Evolutionary conservation across 2,888 invertebrate species (phyloP).

Genomic region (Dynastes tityus): DNA sequence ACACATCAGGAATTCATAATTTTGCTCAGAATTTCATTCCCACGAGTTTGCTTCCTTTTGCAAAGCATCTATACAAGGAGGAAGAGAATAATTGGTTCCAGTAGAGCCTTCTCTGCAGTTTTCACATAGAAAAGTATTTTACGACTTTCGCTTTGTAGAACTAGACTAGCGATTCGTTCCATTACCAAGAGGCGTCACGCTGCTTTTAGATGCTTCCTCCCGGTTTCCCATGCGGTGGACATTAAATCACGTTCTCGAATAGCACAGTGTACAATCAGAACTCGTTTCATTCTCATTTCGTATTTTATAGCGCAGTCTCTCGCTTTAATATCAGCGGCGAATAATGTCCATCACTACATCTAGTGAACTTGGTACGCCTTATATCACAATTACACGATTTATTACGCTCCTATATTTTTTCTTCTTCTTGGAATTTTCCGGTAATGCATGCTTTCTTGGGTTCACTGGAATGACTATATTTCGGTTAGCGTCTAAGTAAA

Average conservation of each 20-base stretch:
- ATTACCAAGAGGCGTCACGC: conserved; percentile 14
- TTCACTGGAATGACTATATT: too few species aligned
- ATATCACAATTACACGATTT: background rate
- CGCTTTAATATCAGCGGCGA: conserved; percentile 12
- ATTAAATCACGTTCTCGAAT: conserved; percentile 24
- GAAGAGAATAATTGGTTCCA: conserved; percentile 1
- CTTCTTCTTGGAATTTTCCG: too few species aligned
- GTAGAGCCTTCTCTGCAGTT: background rate
- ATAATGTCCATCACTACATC: background rate
- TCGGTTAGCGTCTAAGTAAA: too few species aligned
- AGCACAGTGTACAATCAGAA: conserved; percentile 13
- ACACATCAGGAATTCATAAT: too few species aligned
- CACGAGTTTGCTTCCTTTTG: background rate
- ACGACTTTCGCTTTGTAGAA: background rate
- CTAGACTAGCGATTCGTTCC: conserved; percentile 12
- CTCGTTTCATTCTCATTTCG: background rate
- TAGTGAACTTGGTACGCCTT: conserved; percentile 2
- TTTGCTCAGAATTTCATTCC: background rate
- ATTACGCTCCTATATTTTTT: background rate
- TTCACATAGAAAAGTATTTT: conserved; percentile 3
- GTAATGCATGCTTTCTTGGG: too few species aligned
- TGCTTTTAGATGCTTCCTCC: background rate
- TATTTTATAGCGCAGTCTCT: background rate
- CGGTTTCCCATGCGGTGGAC: conserved; percentile 12
- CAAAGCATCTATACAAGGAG: background rate